phyloP scores from a whole-genome alignment of 2,113 vertebrate genomes.

The Apodemus speciosus region DNA sequence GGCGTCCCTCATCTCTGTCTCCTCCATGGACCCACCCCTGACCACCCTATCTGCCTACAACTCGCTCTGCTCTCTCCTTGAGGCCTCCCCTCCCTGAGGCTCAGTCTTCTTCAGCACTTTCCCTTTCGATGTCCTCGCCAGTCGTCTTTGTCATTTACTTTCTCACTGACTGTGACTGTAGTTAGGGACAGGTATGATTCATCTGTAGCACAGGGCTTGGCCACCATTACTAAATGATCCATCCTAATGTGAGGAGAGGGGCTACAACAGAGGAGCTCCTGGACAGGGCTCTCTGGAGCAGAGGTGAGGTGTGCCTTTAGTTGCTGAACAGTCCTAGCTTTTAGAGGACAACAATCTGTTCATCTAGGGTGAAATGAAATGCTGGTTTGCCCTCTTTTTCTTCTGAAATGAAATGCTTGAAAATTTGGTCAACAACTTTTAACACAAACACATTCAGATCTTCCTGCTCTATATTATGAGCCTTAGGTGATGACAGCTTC shows the following conservation, averaged over 20 bases:
- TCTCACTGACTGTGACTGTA: background rate
- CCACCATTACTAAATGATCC: background rate
- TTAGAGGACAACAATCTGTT: background rate
- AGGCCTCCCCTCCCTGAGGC: background rate
- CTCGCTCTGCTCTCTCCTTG: background rate
- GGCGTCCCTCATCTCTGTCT: background rate
- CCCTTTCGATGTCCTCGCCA: too few relatives aligned
- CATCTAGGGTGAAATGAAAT: background rate
- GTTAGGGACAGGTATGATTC: background rate
- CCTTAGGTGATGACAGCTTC: background rate
- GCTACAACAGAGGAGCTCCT: background rate
- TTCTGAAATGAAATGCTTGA: constrained; percentile 12
- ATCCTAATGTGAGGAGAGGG: background rate
- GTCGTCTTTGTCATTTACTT: background rate
- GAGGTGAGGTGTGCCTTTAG: background rate
- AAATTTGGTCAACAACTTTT: background rate
- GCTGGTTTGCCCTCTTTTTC: background rate
- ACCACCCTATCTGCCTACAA: background rate
- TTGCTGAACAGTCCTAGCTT: background rate
- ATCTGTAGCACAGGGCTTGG: background rate
- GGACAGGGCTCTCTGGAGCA: background rate
- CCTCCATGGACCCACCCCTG: background rate
- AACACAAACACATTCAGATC: background rate
- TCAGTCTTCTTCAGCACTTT: background rate
- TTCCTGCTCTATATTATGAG: background rate